Evolutionary conservation across 2,797 vertebrate genomes (phyloP), one percentile per base, ranked within the genome.

Genomic region (Phalanger gymnotis): DNA sequence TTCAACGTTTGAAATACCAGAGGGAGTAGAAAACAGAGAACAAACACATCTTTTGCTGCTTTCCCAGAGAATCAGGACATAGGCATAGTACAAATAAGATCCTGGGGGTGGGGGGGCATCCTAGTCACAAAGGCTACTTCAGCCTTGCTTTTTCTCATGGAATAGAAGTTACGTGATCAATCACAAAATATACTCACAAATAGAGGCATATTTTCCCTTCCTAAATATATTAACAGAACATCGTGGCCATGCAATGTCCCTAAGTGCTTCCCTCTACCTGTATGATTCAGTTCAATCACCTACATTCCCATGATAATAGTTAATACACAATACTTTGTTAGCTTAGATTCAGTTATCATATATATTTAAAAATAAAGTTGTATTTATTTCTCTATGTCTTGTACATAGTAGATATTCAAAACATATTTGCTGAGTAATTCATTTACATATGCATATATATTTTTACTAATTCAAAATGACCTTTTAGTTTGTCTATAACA

Each of bases 361-460:
- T 94, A 51, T 95, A 90, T 94, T 94, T 90, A 22, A 53, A 95
- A 94, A 53, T 94, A 96, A 40, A 6, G 16, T 73, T 73, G 34
- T 14, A n/a, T n/a, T 73, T 73, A 40, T 73, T 73, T 73, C 2
- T 5, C 66, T 40, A 40, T 73, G 66, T 22, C n/a, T 73, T 22
- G 16, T 40, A 73, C 66, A 73, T 58, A 58, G 30, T 73, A 73
- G 66, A 73, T 73, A 12, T 5, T 73, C n/a, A 73, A 40, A 40
- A 40, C 66, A 55, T 22, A 40, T 73, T 73, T 73, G 4, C 61
- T 66, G 61, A 66, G 13, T n/a, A 40, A 73, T 73, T 73, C 6
- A n/a, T 40, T 73, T 73, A 73, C 30, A 61, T 40, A 40, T 22
- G n/a, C 14, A 4, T 61, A 14, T 61, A 34, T 66, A 66, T 66